Evolutionary conservation across 2,888 invertebrate genomes (phyloP).

Genomic region (Conchocele bisecta): DNA sequence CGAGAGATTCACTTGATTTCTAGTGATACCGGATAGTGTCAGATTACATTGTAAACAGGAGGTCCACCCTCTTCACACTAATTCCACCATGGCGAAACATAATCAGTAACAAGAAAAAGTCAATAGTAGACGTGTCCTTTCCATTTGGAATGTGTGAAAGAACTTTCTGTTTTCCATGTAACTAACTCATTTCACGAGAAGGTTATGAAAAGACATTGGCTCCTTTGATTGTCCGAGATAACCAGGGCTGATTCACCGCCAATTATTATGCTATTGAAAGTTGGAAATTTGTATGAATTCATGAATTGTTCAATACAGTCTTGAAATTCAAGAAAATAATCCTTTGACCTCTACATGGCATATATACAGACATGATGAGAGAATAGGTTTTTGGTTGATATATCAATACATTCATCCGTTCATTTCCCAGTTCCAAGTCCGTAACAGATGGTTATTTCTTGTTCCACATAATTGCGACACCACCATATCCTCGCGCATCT

Average conservation of each 20-base stretch:
- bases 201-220: not conserved
- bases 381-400: not conserved
- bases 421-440: not conserved
- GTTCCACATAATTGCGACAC: slow-evolving; percentile 26
- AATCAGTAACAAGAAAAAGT: slow-evolving; percentile 7
- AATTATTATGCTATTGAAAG: slow-evolving; percentile 9
- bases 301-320: slow-evolving; percentile 20
- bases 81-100: not conserved
- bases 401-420: slow-evolving; percentile 18
- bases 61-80: not conserved
- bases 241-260: slow-evolving; percentile 7
- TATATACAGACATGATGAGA: slow-evolving; percentile 11
- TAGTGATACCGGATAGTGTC: slow-evolving; percentile 16
- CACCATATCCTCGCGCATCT: slow-evolving; percentile 20
- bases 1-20: not conserved
- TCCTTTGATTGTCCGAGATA: not conserved
- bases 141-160: slow-evolving; percentile 22
- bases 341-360: slow-evolving; percentile 14
- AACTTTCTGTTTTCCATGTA: not conserved
- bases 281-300: slow-evolving; percentile 3
- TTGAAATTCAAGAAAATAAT: not conserved
- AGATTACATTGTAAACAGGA: slow-evolving; percentile 4
- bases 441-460: slow-evolving; percentile 18
- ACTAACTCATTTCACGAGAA: not conserved
- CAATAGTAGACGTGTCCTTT: slow-evolving; percentile 22